These are phyloP conservation scores for Apamea epomidion DNA, from an alignment of 2,888 invertebrate species.

Conservation along the genomic window DNA sequence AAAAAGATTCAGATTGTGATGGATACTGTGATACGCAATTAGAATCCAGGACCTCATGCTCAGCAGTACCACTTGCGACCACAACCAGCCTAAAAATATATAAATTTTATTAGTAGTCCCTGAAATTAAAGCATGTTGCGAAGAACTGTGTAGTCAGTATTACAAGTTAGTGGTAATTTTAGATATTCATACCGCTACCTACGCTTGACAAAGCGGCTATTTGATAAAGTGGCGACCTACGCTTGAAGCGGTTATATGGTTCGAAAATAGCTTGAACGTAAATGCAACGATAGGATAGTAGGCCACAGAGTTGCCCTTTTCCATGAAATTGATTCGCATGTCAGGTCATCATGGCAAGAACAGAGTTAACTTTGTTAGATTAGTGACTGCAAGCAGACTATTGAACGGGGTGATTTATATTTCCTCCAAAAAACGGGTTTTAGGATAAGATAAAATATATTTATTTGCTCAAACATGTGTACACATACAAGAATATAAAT, in stretches of 20 bases:
- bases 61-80: no score
- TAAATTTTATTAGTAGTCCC: background rate
- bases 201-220: constrained; percentile 16
- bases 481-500: no score
- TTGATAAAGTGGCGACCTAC: background rate
- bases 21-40: no score
- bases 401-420: no score
- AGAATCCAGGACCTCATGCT: no score
- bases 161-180: background rate
- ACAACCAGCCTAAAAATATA: no score
- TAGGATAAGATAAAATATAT: no score
- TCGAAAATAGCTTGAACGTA: constrained; percentile 24
- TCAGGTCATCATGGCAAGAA: background rate
- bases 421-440: no score
- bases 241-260: constrained; percentile 16
- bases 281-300: constrained; percentile 46
- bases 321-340: constrained; percentile 17
- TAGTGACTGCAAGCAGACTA: background rate
- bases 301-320: constrained; percentile 41
- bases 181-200: constrained; percentile 21
- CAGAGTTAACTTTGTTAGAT: background rate
- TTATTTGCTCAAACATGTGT: no score
- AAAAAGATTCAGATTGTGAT: no score
- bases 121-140: background rate
- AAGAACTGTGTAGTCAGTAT: background rate